These are phyloP conservation scores for Numenius phaeopus DNA, from an alignment of 2,797 vertebrate species.

Conservation along the genomic window DNA sequence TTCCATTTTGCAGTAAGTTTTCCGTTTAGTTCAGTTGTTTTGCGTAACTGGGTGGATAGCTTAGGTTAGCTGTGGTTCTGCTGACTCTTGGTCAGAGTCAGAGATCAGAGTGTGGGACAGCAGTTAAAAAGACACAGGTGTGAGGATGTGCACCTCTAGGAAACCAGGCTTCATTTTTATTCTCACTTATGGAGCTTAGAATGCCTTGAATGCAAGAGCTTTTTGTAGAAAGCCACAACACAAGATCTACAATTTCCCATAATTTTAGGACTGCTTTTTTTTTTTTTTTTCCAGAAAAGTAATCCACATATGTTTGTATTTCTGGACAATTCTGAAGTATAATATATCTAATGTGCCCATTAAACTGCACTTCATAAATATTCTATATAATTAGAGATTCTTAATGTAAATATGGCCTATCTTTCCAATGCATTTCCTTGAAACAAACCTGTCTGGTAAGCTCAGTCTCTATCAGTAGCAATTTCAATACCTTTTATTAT, in stretches of 20 bases:
- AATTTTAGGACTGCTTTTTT: background rate
- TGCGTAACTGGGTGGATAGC: background rate
- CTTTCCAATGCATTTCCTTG: background rate
- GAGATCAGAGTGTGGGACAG: background rate
- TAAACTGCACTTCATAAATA: background rate
- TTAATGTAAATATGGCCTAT: background rate
- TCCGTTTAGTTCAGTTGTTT: background rate
- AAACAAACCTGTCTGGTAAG: background rate
- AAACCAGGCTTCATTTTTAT: background rate
- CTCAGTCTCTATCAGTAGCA: background rate
- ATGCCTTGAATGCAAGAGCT: accelerated
- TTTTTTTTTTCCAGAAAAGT: background rate
- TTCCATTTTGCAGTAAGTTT: background rate
- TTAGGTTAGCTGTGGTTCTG: background rate
- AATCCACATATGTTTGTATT: background rate
- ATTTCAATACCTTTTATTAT: background rate
- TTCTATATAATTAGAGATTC: background rate
- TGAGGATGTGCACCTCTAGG: background rate
- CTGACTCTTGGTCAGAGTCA: background rate
- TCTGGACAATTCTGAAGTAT: background rate
- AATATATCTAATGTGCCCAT: background rate
- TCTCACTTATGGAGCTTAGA: background rate
- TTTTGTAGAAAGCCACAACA: background rate
- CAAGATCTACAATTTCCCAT: background rate
- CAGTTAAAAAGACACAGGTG: background rate